A percentile compares a stretch with the other conserved stretches of the same genome.
phyloP scores from a whole-genome alignment of 2,113 vertebrate species.

The Tachysurus fulvidraco region DNA sequence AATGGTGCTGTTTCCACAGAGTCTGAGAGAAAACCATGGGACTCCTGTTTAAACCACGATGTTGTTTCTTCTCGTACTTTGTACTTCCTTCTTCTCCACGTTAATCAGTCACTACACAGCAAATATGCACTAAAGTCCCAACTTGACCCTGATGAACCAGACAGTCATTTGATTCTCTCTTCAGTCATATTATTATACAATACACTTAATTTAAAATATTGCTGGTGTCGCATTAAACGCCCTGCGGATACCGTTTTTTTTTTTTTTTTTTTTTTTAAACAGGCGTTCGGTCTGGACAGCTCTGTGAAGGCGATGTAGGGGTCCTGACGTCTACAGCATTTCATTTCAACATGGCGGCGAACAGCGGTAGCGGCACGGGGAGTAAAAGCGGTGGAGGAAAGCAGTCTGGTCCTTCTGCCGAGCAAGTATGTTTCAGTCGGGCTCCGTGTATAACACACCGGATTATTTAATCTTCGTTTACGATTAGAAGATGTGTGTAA shows the following conservation, averaged over 20 bases:
- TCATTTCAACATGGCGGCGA: constrained; percentile 78
- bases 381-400: constrained; percentile 68
- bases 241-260: not conserved
- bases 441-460: rapidly evolving
- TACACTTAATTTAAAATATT: not conserved
- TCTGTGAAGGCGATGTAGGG: constrained; percentile 19
- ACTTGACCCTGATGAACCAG: no score
- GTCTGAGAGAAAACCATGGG: not conserved
- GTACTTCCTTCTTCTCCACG: not conserved
- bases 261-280: not conserved
- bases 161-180: no score
- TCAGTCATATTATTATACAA: not conserved
- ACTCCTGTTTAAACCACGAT: not conserved
- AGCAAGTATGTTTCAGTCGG: constrained; percentile 62
- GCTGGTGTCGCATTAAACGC: no score
- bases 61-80: not conserved
- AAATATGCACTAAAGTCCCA: not conserved
- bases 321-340: constrained; percentile 41
- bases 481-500: not conserved
- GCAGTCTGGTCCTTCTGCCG: constrained; percentile 69
- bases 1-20: not conserved
- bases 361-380: constrained; percentile 71
- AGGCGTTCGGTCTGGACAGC: constrained; percentile 44
- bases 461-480: not conserved
- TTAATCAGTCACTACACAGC: not conserved